Conservation (phyloP, 2,113 vertebrate species). For the Thalassarche chlororhynchos region DNA sequence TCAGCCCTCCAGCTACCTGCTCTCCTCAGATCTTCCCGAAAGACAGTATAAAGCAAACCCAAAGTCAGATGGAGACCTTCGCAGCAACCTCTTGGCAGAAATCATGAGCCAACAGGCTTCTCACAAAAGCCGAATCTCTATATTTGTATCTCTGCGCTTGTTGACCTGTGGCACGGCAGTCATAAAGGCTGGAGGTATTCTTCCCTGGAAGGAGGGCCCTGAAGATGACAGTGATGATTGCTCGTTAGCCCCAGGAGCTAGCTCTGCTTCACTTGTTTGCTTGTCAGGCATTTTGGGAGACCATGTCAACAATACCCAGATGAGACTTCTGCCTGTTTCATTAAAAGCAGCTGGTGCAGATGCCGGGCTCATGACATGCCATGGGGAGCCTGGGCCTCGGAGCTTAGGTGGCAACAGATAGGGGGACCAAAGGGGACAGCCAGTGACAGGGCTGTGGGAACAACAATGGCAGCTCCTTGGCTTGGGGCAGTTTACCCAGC, state of each 20-base stretch:
- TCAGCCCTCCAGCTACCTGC: not conserved
- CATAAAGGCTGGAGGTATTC: not conserved
- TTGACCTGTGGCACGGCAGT: not conserved
- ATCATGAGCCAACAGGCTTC: not conserved
- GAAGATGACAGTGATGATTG: not conserved
- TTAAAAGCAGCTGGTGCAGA: not conserved
- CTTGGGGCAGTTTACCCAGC: not conserved
- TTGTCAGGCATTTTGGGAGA: not conserved
- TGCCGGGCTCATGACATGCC: accelerated
- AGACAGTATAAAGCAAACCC: not conserved
- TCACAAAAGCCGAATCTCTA: not conserved
- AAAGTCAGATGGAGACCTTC: not conserved
- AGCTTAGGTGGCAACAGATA: not conserved
- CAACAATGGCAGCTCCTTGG: not conserved
- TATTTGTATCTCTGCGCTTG: not conserved
- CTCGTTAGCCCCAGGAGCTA: not conserved
- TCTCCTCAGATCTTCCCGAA: not conserved
- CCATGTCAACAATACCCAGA: not conserved
- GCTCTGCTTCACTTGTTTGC: not conserved
- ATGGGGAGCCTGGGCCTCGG: accelerated
- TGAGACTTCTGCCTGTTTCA: not conserved
- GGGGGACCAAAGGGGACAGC: not conserved
- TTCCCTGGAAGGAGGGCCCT: not conserved
- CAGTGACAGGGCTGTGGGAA: not conserved
- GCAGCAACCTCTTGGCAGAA: not conserved